A percentile compares a stretch with the other conserved stretches of the same genome.
These are phyloP conservation scores for Dromas ardeola DNA, from an alignment of 2,113 vertebrate species.

Conservation along the genomic window DNA sequence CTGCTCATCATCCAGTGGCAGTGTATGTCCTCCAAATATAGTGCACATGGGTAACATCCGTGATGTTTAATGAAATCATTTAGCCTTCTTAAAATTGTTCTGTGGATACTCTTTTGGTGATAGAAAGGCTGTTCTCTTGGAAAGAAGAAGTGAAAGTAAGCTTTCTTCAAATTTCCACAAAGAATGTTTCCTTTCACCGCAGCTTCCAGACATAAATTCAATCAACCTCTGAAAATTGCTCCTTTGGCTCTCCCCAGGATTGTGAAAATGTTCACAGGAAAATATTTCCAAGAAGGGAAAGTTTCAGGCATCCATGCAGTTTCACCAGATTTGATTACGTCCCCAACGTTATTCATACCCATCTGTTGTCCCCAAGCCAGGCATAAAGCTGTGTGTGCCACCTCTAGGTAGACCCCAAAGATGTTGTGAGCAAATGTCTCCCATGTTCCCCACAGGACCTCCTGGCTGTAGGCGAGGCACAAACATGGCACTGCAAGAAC, in stretches of 20 bases:
- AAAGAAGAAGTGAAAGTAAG: neutral
- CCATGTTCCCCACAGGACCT: neutral
- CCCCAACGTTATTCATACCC: neutral
- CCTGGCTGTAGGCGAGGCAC: neutral
- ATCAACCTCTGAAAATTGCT: neutral
- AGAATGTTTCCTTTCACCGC: neutral
- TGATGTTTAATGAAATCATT: neutral
- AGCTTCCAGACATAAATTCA: neutral
- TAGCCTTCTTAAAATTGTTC: neutral
- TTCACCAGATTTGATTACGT: neutral
- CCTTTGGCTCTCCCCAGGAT: neutral
- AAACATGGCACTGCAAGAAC: neutral
- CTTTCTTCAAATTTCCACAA: neutral
- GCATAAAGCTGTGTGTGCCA: neutral
- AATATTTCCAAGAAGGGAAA: neutral
- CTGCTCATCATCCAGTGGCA: neutral
- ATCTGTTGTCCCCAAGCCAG: neutral
- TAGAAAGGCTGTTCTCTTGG: neutral
- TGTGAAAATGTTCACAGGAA: neutral
- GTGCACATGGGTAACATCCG: neutral
- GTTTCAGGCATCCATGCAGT: neutral
- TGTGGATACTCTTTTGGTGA: neutral
- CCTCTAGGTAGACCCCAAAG: neutral
- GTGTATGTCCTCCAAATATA: neutral
- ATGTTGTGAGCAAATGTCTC: accelerated